Conservation (phyloP, 2,797 vertebrate genomes). For the Sparidentex hasta region DNA sequence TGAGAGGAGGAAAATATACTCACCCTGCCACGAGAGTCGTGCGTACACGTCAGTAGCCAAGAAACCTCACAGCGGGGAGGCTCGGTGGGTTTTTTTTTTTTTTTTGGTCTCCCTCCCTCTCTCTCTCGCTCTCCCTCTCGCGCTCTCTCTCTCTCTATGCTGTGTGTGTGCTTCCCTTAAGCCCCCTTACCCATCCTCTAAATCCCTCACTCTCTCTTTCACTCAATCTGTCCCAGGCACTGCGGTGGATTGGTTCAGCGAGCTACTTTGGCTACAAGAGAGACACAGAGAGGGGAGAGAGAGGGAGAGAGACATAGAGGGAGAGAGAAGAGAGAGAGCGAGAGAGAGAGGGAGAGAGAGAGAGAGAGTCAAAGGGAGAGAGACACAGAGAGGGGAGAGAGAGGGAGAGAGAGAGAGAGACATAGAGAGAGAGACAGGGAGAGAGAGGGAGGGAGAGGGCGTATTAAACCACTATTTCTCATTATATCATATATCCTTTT, state of each 20-base stretch:
- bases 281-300: slow-evolving; percentile 35
- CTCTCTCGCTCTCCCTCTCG: slow-evolving; percentile 37
- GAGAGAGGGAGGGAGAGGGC: background rate
- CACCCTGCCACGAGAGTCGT: slow-evolving; percentile 82
- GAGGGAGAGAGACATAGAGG: background rate
- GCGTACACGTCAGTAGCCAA: slow-evolving; percentile 78
- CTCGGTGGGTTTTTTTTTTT: slow-evolving; percentile 56
- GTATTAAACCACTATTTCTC: slow-evolving; percentile 41
- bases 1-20: slow-evolving; percentile 62
- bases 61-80: slow-evolving; percentile 78
- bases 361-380: no score
- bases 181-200: slow-evolving; percentile 66
- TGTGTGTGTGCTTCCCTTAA: slow-evolving; percentile 59
- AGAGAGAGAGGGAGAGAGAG: no score
- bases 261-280: slow-evolving; percentile 74
- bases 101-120: slow-evolving; percentile 30
- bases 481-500: background rate
- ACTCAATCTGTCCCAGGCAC: slow-evolving; percentile 75
- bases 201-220: slow-evolving; percentile 60
- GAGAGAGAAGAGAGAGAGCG: background rate
- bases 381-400: no score
- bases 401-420: no score
- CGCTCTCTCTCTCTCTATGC: slow-evolving; percentile 24
- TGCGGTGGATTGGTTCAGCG: slow-evolving; percentile 78
- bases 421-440: no score